These are phyloP conservation scores for Dugesia japonica DNA, from an alignment of 2,888 invertebrate genomes.

Conservation along the genomic window DNA sequence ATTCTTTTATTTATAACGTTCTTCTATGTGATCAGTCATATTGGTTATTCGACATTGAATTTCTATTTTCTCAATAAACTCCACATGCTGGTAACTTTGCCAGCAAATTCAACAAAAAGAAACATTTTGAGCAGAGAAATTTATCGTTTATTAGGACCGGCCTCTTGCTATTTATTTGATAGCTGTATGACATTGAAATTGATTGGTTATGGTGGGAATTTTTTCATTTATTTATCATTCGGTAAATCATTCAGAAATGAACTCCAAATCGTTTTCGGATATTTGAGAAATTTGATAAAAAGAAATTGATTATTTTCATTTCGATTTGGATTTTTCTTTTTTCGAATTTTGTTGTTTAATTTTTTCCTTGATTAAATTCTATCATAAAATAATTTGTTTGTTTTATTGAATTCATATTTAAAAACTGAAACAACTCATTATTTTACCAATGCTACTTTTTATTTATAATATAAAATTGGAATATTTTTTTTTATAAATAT, in stretches of 20 bases:
- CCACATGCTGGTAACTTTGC: background rate
- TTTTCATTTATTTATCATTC: background rate
- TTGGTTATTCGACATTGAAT: background rate
- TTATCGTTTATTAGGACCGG: background rate
- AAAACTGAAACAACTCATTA: too few species aligned
- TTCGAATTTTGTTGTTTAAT: too few species aligned
- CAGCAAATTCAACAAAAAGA: background rate
- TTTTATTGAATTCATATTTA: too few species aligned
- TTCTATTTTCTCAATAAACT: background rate
- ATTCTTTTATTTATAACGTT: background rate
- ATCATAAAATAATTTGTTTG: too few species aligned
- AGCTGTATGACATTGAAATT: background rate
- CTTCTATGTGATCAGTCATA: background rate
- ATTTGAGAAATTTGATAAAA: background rate
- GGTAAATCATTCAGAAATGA: background rate
- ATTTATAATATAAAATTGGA: too few species aligned
- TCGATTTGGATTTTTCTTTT: too few species aligned
- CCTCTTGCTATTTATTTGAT: background rate
- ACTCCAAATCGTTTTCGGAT: background rate
- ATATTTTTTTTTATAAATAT: too few species aligned
- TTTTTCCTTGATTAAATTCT: too few species aligned
- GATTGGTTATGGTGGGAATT: background rate
- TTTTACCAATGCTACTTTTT: too few species aligned
- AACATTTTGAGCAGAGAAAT: background rate
- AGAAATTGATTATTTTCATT: too few species aligned